Percentiles rank a stretch among this genome's conserved stretches.
These are phyloP conservation scores for Cynoglossus semilaevis DNA, from an alignment of 2,113 vertebrate genomes.

Conservation along the genomic window DNA sequence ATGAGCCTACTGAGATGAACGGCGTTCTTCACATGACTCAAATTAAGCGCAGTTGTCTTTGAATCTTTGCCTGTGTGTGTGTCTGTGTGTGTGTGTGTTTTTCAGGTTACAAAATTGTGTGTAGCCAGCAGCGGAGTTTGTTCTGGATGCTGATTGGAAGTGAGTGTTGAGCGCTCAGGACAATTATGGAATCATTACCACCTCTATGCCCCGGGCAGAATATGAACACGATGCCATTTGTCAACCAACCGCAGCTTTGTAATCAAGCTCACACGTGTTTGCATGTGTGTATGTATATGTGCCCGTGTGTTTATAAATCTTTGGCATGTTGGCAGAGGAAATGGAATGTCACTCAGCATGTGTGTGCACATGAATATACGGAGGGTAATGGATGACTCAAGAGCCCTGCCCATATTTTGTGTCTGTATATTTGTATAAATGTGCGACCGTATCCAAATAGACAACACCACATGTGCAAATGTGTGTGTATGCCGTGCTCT, in stretches of 20 bases:
- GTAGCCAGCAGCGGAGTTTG: conserved; percentile 61
- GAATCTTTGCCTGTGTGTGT: conserved; percentile 20
- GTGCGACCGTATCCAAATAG: conserved; percentile 36
- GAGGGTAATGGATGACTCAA: conserved; percentile 47
- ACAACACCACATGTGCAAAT: conserved; percentile 32
- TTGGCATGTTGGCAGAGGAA: conserved; percentile 58
- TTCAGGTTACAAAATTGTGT: conserved; percentile 47
- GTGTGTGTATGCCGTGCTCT: conserved; percentile 43
- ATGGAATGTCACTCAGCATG: conserved; percentile 68
- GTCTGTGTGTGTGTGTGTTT: conserved; percentile 15
- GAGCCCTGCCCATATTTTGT: conserved; percentile 45
- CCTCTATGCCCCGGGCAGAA: conserved; percentile 66
- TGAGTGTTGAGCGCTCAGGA: conserved; percentile 67
- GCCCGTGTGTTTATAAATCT: conserved; percentile 14
- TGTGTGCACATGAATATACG: conserved; percentile 49
- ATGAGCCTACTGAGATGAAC: conserved; percentile 26
- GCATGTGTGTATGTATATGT: conserved; percentile 22
- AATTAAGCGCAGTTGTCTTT: conserved; percentile 33
- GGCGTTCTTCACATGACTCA: conserved; percentile 51
- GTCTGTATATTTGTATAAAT: conserved; percentile 56
- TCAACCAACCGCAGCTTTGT: conserved; percentile 64
- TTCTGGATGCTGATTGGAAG: conserved; percentile 71
- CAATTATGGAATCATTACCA: conserved; percentile 75
- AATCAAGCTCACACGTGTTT: conserved; percentile 67
- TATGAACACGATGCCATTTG: conserved; percentile 70